A percentile compares a stretch with the other conserved stretches of the same genome.
Conservation (phyloP, 2,113 vertebrate species). For the Rhombomys opimus region DNA sequence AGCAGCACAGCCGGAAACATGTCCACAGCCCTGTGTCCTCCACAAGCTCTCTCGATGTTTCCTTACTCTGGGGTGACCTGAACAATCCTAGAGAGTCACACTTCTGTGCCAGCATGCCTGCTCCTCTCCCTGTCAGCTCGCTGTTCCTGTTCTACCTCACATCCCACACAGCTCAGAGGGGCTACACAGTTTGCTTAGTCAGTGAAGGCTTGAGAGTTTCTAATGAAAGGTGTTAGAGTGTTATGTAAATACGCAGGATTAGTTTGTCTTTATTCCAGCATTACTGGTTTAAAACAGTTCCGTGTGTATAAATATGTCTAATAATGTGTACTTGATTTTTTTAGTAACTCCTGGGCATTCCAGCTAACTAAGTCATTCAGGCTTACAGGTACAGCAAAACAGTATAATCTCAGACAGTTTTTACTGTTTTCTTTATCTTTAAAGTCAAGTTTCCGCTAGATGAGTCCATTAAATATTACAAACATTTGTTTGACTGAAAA, state of each 20-base stretch:
- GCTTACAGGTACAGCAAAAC: background rate
- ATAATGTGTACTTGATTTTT: slow-evolving; percentile 70
- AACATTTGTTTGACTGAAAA: background rate
- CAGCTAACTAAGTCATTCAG: slow-evolving; percentile 18
- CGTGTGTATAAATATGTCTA: slow-evolving; percentile 81
- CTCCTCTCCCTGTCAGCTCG: background rate
- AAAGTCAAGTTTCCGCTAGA: background rate
- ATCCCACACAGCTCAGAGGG: slow-evolving; percentile 64
- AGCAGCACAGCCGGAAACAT: background rate
- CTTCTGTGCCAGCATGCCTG: fast-evolving
- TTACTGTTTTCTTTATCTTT: background rate
- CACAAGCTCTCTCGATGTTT: background rate
- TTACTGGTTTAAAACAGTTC: slow-evolving; percentile 77
- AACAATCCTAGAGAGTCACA: background rate
- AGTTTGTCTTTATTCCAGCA: slow-evolving; percentile 83
- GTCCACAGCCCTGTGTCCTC: too few species aligned
- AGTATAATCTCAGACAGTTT: background rate
- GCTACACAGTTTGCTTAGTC: slow-evolving; percentile 49
- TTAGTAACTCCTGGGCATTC: slow-evolving; percentile 56
- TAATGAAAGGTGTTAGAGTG: slow-evolving; percentile 82
- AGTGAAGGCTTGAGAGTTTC: slow-evolving; percentile 70
- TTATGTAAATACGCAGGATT: slow-evolving; percentile 84
- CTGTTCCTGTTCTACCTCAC: slow-evolving; percentile 61
- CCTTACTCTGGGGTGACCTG: background rate
- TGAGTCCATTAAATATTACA: background rate